Conservation (phyloP, 1,140 invertebrate species). For the Chlorops oryzae region DNA sequence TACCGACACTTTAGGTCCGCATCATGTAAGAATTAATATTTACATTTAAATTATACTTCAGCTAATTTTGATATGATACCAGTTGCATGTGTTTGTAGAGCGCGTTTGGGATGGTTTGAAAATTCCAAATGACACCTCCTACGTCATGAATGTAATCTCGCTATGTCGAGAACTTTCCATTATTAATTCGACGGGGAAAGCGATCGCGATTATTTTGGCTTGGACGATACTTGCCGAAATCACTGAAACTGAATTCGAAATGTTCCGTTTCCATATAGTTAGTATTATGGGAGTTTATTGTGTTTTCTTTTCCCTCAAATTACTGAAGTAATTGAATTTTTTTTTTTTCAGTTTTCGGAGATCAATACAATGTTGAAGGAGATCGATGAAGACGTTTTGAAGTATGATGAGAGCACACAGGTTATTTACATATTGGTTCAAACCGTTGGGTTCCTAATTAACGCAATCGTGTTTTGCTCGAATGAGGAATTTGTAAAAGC, state of each 20-base stretch:
- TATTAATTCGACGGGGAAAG: conserved; percentile 10
- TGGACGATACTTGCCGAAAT: conserved; percentile 13
- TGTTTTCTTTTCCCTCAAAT: not conserved
- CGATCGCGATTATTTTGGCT: conserved; percentile 9
- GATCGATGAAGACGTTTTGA: conserved; percentile 10
- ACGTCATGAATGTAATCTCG: conserved; percentile 10
- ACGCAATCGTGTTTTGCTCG: conserved; percentile 8
- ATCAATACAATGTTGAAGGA: conserved; percentile 10
- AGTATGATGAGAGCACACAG: conserved; percentile 10
- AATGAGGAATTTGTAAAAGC: conserved; percentile 16
- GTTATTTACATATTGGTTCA: conserved; percentile 13
- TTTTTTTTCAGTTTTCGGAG: conserved; percentile 1
- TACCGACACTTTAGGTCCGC: conserved; percentile 11
- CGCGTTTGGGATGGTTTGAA: conserved; percentile 12
- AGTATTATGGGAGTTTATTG: not conserved
- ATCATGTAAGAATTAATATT: conserved; percentile 10
- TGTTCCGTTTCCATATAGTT: conserved; percentile 11
- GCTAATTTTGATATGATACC: not conserved
- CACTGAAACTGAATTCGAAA: conserved; percentile 9
- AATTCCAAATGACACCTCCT: conserved; percentile 7
- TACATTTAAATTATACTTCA: not conserved
- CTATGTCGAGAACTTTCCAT: conserved; percentile 10
- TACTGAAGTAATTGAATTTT: too few species aligned
- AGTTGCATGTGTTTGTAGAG: conserved; percentile 12
- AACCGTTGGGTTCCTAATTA: conserved; percentile 11